Percentiles rank a stretch among this genome's conserved stretches.
phyloP scores from a whole-genome alignment of 2,797 vertebrate genomes.

The Chanos chanos region DNA sequence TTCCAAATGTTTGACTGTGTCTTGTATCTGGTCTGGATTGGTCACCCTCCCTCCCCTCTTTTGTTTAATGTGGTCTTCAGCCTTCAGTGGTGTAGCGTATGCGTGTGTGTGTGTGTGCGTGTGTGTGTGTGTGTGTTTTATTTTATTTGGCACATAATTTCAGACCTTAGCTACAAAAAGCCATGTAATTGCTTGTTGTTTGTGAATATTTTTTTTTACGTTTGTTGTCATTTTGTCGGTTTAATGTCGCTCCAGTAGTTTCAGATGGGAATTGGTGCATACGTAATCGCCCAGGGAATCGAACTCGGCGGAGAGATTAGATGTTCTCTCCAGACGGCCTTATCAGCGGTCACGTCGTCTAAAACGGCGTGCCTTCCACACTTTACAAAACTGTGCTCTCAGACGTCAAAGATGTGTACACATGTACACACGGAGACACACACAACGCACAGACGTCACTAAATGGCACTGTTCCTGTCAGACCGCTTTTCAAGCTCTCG shows the following conservation, averaged over 20 bases:
- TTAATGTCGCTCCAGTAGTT: no score
- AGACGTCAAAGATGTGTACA: background rate
- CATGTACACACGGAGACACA: background rate
- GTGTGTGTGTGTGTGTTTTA: constrained; percentile 4
- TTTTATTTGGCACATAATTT: no score
- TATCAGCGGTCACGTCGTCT: no score
- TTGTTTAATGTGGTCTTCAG: constrained; percentile 65
- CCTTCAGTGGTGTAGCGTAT: no score
- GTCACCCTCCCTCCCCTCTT: constrained; percentile 43
- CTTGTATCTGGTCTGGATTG: constrained; percentile 65
- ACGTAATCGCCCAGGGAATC: no score
- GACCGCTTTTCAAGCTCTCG: constrained; percentile 49
- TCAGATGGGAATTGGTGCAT: no score
- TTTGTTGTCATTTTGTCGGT: background rate
- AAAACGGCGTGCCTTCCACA: no score
- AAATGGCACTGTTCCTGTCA: constrained; percentile 59
- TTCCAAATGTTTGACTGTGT: constrained; percentile 58
- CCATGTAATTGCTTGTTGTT: background rate
- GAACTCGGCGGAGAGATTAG: no score
- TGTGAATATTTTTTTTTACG: background rate
- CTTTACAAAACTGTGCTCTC: no score
- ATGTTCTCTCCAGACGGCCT: no score
- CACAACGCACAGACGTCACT: constrained; percentile 30
- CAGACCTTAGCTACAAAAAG: no score
- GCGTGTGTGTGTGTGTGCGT: constrained; percentile 67